Conservation (phyloP, 2,888 invertebrate genomes). For the Cantharis nigra region DNA sequence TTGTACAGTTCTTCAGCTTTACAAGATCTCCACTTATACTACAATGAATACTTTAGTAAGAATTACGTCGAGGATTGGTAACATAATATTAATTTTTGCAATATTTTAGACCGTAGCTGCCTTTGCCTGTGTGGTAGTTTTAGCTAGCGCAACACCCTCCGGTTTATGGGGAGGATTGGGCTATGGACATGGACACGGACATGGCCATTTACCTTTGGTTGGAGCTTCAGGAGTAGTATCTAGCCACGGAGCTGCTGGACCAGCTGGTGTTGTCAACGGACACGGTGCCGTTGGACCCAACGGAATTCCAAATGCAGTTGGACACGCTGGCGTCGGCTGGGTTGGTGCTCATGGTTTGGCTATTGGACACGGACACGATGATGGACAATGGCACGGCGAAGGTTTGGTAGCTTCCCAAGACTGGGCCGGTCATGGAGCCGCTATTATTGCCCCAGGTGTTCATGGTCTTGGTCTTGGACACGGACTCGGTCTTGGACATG, state of each 20-base stretch:
- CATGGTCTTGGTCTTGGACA: slow-evolving; percentile 10
- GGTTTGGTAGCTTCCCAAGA: slow-evolving; percentile 25
- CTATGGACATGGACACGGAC: slow-evolving; percentile 8
- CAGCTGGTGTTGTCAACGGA: slow-evolving; percentile 34
- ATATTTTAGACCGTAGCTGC: slow-evolving; percentile 32
- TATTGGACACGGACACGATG: slow-evolving; percentile 14
- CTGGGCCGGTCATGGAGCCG: slow-evolving; percentile 23
- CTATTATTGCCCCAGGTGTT: slow-evolving; percentile 19
- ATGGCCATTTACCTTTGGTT: slow-evolving; percentile 11
- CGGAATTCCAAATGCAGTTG: slow-evolving; percentile 13
- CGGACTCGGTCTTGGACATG: slow-evolving; percentile 12
- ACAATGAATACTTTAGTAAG: slow-evolving; percentile 41
- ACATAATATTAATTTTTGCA: background rate
- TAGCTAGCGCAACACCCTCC: slow-evolving; percentile 36
- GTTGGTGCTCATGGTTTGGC: slow-evolving; percentile 11
- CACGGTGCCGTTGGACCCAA: slow-evolving; percentile 25
- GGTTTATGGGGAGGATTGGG: slow-evolving; percentile 27
- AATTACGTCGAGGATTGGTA: background rate
- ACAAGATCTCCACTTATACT: slow-evolving; percentile 23
- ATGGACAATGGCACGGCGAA: slow-evolving; percentile 30
- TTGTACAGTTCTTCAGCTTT: slow-evolving; percentile 30
- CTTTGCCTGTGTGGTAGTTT: slow-evolving; percentile 37
- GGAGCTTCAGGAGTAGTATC: slow-evolving; percentile 35
- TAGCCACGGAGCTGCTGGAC: slow-evolving; percentile 29
- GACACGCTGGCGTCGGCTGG: slow-evolving; percentile 5